These are phyloP conservation scores for Parotia lawesii DNA, from an alignment of 2,113 vertebrate genomes.

Conservation along the genomic window DNA sequence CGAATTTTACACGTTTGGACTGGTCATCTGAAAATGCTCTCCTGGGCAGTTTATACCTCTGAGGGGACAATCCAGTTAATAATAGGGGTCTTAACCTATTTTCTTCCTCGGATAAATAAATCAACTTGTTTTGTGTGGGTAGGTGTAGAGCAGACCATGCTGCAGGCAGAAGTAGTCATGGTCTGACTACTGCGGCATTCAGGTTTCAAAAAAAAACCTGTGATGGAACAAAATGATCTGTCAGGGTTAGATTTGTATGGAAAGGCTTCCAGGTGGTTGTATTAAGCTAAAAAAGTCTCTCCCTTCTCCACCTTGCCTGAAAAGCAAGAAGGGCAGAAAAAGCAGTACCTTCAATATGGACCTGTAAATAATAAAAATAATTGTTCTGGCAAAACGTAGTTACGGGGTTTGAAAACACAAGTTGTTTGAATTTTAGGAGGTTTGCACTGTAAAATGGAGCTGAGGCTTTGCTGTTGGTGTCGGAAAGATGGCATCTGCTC, in stretches of 20 bases:
- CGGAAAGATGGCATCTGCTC: constrained; percentile 37
- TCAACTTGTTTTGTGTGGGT: not conserved
- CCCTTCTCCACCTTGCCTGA: not conserved
- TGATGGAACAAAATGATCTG: not conserved
- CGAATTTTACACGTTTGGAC: not conserved
- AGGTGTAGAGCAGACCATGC: not conserved
- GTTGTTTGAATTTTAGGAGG: not conserved
- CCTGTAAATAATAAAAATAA: not conserved
- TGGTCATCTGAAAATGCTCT: not conserved
- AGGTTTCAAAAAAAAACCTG: not conserved
- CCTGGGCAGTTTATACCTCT: not conserved
- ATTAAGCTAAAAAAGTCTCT: not conserved
- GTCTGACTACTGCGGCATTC: not conserved
- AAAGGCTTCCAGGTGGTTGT: not conserved
- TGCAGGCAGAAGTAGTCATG: not conserved
- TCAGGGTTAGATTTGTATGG: not conserved
- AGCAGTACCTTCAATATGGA: not conserved
- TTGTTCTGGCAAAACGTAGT: not conserved
- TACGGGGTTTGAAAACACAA: not conserved
- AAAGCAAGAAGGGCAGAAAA: not conserved
- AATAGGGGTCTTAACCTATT: not conserved
- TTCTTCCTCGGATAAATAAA: not conserved
- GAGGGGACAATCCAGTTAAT: not conserved
- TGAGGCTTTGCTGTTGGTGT: not conserved
- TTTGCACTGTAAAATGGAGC: not conserved